Conservation (phyloP, 1,140 invertebrate genomes). For the Drosophila tropicalis region DNA sequence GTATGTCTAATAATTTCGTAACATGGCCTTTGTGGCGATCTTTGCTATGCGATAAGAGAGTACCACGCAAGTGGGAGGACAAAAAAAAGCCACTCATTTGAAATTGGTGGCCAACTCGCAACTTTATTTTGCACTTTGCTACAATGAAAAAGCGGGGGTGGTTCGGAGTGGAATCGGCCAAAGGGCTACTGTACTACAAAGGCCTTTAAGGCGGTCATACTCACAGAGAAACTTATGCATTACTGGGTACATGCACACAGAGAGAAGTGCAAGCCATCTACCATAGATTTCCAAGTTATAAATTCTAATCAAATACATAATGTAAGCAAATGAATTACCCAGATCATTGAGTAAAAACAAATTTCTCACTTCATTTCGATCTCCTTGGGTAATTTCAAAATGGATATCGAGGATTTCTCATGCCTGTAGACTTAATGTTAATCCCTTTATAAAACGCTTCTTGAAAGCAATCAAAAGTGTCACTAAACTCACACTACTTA, state of each 20-base stretch:
- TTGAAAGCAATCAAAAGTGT: too few relatives aligned
- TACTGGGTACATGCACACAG: not conserved
- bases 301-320: too few relatives aligned
- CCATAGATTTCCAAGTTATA: too few relatives aligned
- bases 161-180: not conserved
- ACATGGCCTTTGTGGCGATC: slow-evolving; percentile 81
- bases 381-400: too few relatives aligned
- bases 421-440: too few relatives aligned
- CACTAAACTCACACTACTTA: too few relatives aligned
- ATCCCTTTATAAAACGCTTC: too few relatives aligned
- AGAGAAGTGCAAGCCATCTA: not conserved
- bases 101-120: slow-evolving; percentile 47
- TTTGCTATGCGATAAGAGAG: slow-evolving; percentile 67
- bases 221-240: not conserved
- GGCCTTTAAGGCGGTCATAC: slow-evolving; percentile 35
- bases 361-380: too few relatives aligned
- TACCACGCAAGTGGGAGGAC: not conserved
- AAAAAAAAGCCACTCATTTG: slow-evolving; percentile 23
- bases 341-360: too few relatives aligned
- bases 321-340: too few relatives aligned
- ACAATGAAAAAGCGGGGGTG: slow-evolving; percentile 1
- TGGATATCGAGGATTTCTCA: too few relatives aligned
- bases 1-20: slow-evolving; percentile 78
- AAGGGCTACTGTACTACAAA: slow-evolving; percentile 31
- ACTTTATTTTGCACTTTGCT: slow-evolving; percentile 53